Evolutionary conservation across 2,797 vertebrate genomes (phyloP).

Genomic region (Chelonia mydas): DNA sequence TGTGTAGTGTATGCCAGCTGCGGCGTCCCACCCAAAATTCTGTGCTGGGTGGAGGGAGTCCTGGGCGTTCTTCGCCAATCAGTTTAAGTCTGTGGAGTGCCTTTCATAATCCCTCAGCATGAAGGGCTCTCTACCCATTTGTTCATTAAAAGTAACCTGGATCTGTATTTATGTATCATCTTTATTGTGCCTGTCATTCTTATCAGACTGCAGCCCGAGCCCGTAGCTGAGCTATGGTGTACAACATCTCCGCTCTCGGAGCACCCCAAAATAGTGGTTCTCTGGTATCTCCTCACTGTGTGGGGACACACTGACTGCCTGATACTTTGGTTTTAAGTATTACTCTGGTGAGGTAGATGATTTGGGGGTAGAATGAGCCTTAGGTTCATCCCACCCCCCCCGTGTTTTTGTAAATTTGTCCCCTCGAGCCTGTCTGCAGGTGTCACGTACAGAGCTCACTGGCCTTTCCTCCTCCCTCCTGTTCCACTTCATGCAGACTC

Average conservation of each 20-base stretch:
- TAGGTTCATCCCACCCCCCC: no score
- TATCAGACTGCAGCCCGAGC: not conserved
- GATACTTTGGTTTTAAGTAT: no score
- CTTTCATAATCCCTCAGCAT: not conserved
- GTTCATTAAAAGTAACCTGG: not conserved
- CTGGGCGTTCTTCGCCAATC: accelerated
- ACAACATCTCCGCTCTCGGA: accelerated
- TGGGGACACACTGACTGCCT: no score
- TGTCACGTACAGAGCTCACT: not conserved
- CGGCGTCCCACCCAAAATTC: accelerated
- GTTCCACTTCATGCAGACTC: no score
- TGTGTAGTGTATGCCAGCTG: accelerated
- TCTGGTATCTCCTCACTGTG: no score
- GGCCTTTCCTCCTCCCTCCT: not conserved
- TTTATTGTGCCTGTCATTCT: no score
- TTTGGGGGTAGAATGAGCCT: not conserved
- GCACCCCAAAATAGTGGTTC: no score
- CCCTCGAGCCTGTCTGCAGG: not conserved
- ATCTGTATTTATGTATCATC: no score
- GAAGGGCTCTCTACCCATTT: not conserved
- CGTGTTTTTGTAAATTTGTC: not conserved
- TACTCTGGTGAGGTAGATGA: not conserved
- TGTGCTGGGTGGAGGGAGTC: no score
- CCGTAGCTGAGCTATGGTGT: accelerated
- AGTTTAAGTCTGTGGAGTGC: no score